phyloP scores from a whole-genome alignment of 2,113 vertebrate genomes.

The Fulica atra region DNA sequence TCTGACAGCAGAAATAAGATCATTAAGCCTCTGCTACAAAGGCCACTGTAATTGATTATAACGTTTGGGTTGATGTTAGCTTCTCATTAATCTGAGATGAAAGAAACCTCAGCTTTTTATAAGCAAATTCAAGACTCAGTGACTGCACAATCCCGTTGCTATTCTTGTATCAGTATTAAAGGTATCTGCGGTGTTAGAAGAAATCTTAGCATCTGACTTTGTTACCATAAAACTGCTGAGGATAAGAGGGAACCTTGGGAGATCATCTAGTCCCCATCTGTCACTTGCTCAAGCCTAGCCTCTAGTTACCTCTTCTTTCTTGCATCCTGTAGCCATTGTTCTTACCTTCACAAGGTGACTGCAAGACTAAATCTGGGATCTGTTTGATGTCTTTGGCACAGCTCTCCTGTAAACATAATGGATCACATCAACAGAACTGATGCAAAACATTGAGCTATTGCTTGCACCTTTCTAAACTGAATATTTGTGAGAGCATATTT shows the following conservation, averaged over 20 bases:
- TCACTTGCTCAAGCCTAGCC: background rate
- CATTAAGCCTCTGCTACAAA: background rate
- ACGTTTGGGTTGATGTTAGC: background rate
- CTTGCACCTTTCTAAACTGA: background rate
- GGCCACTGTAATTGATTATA: background rate
- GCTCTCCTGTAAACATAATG: background rate
- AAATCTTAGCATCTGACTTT: background rate
- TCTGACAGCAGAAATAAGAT: background rate
- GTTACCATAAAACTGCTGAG: background rate
- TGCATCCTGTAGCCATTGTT: background rate
- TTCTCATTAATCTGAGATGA: background rate
- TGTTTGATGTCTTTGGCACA: background rate
- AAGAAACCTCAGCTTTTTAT: background rate
- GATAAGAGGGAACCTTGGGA: background rate
- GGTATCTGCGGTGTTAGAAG: background rate
- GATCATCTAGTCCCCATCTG: background rate
- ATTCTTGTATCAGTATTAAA: background rate
- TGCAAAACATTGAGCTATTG: background rate
- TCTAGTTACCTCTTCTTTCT: background rate
- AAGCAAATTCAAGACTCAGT: background rate
- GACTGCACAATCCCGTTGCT: background rate
- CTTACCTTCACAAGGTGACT: background rate
- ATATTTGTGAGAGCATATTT: rapidly evolving
- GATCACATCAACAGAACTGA: background rate
- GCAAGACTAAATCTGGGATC: background rate